Evolutionary conservation across 1,140 invertebrate species (phyloP).

Genomic region (Brachionus asplanchnoidis): DNA sequence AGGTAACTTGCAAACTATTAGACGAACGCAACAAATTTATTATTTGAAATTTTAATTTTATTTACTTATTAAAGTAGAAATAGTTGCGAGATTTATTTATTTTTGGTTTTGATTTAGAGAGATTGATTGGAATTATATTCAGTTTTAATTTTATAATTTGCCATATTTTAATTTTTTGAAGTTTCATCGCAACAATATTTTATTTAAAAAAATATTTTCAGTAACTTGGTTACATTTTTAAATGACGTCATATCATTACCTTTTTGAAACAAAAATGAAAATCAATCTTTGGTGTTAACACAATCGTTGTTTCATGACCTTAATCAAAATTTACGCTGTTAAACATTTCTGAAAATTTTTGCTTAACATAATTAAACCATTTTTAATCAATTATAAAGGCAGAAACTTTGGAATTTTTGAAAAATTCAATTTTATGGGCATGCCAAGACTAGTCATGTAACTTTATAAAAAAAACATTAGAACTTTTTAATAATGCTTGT

Average conservation of each 20-base stretch:
- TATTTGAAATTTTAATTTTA: constrained; percentile 10
- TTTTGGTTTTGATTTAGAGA: neutral
- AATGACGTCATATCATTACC: neutral
- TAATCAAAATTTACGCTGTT: neutral
- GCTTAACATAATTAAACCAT: neutral
- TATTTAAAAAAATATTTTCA: neutral
- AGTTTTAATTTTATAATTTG: neutral
- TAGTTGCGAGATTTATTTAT: neutral
- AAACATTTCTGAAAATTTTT: neutral
- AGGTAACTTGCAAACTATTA: constrained; percentile 28
- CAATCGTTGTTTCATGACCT: neutral
- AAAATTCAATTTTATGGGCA: neutral
- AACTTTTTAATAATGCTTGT: neutral
- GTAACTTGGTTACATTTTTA: neutral
- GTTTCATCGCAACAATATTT: neutral
- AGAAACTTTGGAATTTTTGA: neutral
- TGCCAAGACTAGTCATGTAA: neutral
- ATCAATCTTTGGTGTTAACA: neutral
- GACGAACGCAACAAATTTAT: neutral
- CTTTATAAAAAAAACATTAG: neutral
- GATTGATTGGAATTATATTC: neutral
- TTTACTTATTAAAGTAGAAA: neutral
- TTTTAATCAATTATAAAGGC: neutral
- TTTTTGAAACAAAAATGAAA: neutral
- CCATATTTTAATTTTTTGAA: neutral